Evolutionary conservation across 2,888 invertebrate species (phyloP).

Genomic region (Opisthograptis luteolata): DNA sequence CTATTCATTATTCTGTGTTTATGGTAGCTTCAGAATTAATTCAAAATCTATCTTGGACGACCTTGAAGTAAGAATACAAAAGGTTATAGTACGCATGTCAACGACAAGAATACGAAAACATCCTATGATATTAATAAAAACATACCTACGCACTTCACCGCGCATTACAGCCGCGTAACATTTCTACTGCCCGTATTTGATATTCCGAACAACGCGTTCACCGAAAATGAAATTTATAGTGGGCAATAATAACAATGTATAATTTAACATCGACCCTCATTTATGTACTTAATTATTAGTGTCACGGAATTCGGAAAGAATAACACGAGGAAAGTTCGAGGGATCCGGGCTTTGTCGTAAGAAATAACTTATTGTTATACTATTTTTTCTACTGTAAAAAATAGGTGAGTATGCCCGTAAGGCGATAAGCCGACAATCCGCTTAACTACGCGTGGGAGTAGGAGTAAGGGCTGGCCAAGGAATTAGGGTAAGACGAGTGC

Average conservation of each 20-base stretch:
- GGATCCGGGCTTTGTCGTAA: constrained; percentile 74
- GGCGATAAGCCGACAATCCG: constrained; percentile 80
- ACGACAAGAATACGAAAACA: constrained; percentile 34
- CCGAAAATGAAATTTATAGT: constrained; percentile 79
- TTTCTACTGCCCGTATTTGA: constrained; percentile 54
- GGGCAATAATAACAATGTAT: constrained; percentile 79
- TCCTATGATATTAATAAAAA: constrained; percentile 37
- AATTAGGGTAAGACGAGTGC: constrained; percentile 76
- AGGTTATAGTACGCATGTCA: constrained; percentile 14
- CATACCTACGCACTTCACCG: constrained; percentile 30
- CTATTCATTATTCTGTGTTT: too few species aligned
- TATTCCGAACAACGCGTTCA: constrained; percentile 70
- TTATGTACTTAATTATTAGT: constrained; percentile 80
- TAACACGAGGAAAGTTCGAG: constrained; percentile 71
- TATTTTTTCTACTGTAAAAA: constrained; percentile 74
- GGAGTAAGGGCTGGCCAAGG: constrained; percentile 56
- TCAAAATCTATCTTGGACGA: constrained; percentile 18
- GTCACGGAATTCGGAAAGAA: constrained; percentile 81
- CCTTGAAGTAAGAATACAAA: constrained; percentile 25
- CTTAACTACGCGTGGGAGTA: constrained; percentile 74
- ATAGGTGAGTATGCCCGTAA: constrained; percentile 71
- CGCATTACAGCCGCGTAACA: constrained; percentile 24
- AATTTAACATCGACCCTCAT: constrained; percentile 75
- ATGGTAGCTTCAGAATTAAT: constrained; percentile 20
- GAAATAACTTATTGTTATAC: constrained; percentile 60